These are phyloP conservation scores for Papilio polytes DNA, from an alignment of 1,140 invertebrate species.

Conservation along the genomic window DNA sequence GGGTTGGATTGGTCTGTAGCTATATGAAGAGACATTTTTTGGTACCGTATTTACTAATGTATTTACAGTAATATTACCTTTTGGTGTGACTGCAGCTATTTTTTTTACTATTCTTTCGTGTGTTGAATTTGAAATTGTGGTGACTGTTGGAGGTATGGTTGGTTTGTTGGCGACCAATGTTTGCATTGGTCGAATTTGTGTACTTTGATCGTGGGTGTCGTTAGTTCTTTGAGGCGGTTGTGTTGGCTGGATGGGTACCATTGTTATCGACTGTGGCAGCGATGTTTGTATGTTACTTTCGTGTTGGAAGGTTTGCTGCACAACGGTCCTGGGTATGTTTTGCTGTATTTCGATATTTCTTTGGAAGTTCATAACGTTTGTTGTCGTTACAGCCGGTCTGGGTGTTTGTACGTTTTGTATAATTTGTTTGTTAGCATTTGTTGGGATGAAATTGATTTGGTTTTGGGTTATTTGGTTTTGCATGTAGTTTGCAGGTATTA, in stretches of 20 bases:
- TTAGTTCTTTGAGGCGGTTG: slow-evolving; percentile 44
- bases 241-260: slow-evolving; percentile 46
- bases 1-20: slow-evolving; percentile 56
- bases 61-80: slow-evolving; percentile 37
- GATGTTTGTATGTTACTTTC: slow-evolving; percentile 43
- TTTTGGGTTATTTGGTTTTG: slow-evolving; percentile 42
- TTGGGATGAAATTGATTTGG: slow-evolving; percentile 23
- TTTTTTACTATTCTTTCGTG: slow-evolving; percentile 44
- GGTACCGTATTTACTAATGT: slow-evolving; percentile 43
- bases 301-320: slow-evolving; percentile 43
- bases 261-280: slow-evolving; percentile 45
- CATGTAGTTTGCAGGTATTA: slow-evolving; percentile 25
- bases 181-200: slow-evolving; percentile 44
- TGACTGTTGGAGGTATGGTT: not conserved
- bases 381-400: not conserved
- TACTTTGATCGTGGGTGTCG: slow-evolving; percentile 39
- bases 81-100: slow-evolving; percentile 39
- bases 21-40: slow-evolving; percentile 43
- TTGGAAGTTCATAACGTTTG: not conserved
- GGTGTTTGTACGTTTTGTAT: slow-evolving; percentile 40
- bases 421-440: slow-evolving; percentile 39
- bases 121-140: slow-evolving; percentile 18
- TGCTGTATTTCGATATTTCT: slow-evolving; percentile 34
- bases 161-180: slow-evolving; percentile 33
- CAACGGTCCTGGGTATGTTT: slow-evolving; percentile 43